These are phyloP conservation scores for Lasioglossum pauxillum DNA, from an alignment of 2,888 invertebrate species.

Conservation along the genomic window DNA sequence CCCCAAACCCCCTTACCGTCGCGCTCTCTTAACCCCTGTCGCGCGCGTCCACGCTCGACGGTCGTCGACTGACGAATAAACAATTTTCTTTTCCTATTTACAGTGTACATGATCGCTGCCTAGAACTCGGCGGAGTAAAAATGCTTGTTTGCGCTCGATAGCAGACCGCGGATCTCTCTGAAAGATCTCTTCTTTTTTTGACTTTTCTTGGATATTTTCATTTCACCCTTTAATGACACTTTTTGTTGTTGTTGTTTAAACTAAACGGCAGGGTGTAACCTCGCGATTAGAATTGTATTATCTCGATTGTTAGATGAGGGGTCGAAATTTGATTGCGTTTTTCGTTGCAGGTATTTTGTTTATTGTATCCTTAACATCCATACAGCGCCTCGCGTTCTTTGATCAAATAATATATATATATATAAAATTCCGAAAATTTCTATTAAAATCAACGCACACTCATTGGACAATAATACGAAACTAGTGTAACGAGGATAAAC, in stretches of 20 bases:
- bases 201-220: neutral
- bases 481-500: neutral
- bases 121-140: slow-evolving; percentile 16
- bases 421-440: neutral
- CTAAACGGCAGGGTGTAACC: neutral
- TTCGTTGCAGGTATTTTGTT: slow-evolving; percentile 4
- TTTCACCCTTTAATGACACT: neutral
- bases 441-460: neutral
- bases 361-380: neutral
- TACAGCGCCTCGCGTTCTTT: neutral
- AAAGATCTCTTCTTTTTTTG: neutral
- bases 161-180: neutral
- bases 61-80: slow-evolving; percentile 29
- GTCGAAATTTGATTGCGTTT: neutral
- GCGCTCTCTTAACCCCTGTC: neutral
- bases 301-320: neutral
- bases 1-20: slow-evolving; percentile 48
- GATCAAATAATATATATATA: neutral
- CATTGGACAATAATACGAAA: neutral
- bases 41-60: slow-evolving; percentile 30
- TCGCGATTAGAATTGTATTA: neutral
- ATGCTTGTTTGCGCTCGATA: neutral
- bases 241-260: neutral
- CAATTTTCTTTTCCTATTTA: neutral
- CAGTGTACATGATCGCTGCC: slow-evolving; percentile 9